These are phyloP conservation scores for Drosophila bunnanda DNA, from an alignment of 2,888 invertebrate species.

Conservation along the genomic window DNA sequence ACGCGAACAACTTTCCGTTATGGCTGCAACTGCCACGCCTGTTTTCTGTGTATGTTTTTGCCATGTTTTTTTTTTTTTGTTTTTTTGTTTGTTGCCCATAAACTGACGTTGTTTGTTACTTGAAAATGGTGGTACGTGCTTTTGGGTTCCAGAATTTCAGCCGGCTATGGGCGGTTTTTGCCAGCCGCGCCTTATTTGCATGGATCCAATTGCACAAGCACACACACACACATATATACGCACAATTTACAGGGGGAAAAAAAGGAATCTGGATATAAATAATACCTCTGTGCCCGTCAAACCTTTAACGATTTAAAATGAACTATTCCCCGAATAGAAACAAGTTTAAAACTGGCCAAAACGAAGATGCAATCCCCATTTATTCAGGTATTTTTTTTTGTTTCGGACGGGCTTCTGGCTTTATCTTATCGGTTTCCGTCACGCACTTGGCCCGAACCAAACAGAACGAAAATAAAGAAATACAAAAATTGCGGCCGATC, in stretches of 20 bases:
- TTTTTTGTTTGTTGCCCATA: conserved; percentile 20
- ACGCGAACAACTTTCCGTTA: conserved; percentile 47
- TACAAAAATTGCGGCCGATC: conserved; percentile 69
- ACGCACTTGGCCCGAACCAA: conserved; percentile 38
- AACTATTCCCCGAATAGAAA: conserved; percentile 2
- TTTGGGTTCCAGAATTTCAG: conserved; percentile 36
- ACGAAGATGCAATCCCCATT: conserved; percentile 21
- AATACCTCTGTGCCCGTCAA: conserved; percentile 36
- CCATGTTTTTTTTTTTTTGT: conserved; percentile 1
- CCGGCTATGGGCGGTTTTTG: conserved; percentile 26
- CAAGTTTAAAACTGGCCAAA: conserved; percentile 3
- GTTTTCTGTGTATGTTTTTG: conserved; percentile 21
- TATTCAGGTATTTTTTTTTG: conserved; percentile 10
- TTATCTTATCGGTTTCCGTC: conserved; percentile 42
- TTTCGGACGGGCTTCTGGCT: conserved; percentile 6
- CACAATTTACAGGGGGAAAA: background rate
- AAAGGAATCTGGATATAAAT: background rate
- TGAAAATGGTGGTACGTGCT: conserved; percentile 29
- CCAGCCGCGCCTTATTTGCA: conserved; percentile 39
- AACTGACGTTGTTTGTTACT: conserved; percentile 27
- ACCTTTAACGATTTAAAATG: conserved; percentile 26
- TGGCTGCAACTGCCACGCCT: conserved; percentile 48
- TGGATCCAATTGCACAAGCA: conserved; percentile 22
- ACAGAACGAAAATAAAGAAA: conserved; percentile 8
- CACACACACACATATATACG: background rate